Base-by-base conservation (phyloP, 2,888 invertebrate genomes). In the Folsomia manolachei region DNA sequence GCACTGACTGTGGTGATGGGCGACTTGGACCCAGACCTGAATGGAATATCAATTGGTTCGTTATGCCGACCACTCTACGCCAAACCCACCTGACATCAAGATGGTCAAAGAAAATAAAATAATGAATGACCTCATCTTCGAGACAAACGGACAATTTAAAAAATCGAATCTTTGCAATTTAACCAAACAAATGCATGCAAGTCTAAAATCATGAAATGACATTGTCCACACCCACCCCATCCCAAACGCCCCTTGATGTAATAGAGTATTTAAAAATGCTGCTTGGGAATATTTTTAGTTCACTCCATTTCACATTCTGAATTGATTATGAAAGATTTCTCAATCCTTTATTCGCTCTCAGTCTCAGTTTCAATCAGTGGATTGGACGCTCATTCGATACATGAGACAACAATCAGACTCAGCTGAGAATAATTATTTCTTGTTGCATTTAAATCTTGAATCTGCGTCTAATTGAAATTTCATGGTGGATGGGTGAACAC, bases 401-500 rank as follows among this genome's bases (percentile, higher is more conserved):
- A 51, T 51, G 19, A 56, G 18, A 56, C 51, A 51, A 51, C 51
- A 56, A 56, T 56, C 56, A 56, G 56, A 4, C 56, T 21, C 11
- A 56, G 21, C 39, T 56, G 21, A 56, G 21, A 56, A 56, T 56
- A 56, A 56, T 56, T 56, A 56, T 56, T 56, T 56, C 19, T 56
- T n/a, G n/a, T n/a, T n/a, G 11, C 56, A 56, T 21, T 56, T 56
- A 56, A 56, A 56, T 4, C 4, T 56, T 56, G 56, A 56, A 56
- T 56, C 11, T 56, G 56, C 56, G 56, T 56, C 56, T 56, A 56
- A 56, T 56, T 56, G 56, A 56, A 56, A 56, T 56, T 56, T 56
- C 56, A 56, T 56, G 56, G 19, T 7, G 7, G 56, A 7, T 7
- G 7, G 19, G 56, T 56, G 18, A 19, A 56, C 56, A 56, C n/a